A percentile compares a stretch with the other conserved stretches of the same genome.
These are phyloP conservation scores for Dendroctonus valens DNA, from an alignment of 1,140 invertebrate species.

Conservation along the genomic window DNA sequence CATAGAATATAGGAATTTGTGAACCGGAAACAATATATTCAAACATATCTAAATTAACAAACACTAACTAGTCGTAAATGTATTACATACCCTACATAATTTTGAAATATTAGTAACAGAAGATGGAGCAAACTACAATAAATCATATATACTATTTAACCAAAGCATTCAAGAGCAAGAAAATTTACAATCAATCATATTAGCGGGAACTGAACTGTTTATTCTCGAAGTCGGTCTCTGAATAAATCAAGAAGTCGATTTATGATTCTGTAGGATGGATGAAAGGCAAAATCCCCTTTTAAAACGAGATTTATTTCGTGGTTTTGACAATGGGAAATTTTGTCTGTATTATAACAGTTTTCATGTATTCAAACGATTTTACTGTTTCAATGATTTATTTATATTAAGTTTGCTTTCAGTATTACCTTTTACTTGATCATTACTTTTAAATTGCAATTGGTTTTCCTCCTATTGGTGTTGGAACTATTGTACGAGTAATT, in stretches of 20 bases:
- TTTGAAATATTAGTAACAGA: background rate
- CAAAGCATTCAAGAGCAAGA: constrained; percentile 34
- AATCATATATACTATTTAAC: constrained; percentile 37
- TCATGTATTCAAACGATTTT: too few relatives aligned
- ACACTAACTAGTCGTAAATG: too few relatives aligned
- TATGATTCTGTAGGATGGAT: constrained; percentile 16
- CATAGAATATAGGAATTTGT: too few relatives aligned
- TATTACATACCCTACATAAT: background rate
- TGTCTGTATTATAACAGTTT: too few relatives aligned
- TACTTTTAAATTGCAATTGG: too few relatives aligned
- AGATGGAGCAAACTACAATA: constrained; percentile 25
- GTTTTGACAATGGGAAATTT: background rate
- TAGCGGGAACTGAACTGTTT: constrained; percentile 36
- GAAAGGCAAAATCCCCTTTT: background rate
- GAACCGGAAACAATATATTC: too few relatives aligned
- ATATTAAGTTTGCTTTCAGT: too few relatives aligned
- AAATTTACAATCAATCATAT: constrained; percentile 38
- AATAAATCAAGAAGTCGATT: constrained; percentile 32
- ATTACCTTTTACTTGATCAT: too few relatives aligned
- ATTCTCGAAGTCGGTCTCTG: constrained; percentile 32
- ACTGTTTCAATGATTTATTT: too few relatives aligned
- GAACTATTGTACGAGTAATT: too few relatives aligned
- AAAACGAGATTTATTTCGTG: background rate
- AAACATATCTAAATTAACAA: too few relatives aligned
- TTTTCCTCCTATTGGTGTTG: too few relatives aligned